Evolutionary conservation across 2,113 vertebrate species (phyloP).

Genomic region (Channa argus): DNA sequence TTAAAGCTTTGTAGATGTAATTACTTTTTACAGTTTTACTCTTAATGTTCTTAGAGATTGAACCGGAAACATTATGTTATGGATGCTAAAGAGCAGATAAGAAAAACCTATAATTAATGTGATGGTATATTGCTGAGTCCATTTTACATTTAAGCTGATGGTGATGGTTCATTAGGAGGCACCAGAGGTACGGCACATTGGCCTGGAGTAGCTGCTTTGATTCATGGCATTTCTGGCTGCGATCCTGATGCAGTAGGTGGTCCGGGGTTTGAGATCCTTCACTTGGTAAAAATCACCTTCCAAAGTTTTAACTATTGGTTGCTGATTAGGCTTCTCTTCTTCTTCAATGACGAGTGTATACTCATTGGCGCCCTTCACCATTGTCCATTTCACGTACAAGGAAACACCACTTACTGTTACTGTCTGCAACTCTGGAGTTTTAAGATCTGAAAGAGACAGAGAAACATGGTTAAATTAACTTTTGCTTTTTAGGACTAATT

Average conservation of each 20-base stretch:
- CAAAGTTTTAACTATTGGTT: conserved; percentile 24
- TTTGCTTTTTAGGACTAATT: not conserved
- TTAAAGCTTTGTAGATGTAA: conserved; percentile 20
- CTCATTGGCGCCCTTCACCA: conserved; percentile 51
- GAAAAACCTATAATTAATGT: conserved; percentile 4
- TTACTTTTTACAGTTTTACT: conserved; percentile 38
- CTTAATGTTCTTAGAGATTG: conserved; percentile 9
- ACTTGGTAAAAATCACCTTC: conserved; percentile 45
- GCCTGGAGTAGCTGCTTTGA: conserved; percentile 65
- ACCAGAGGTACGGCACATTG: conserved; percentile 58
- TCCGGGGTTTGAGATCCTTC: conserved; percentile 66
- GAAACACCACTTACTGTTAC: conserved; percentile 60
- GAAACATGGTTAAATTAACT: not conserved
- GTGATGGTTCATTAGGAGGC: conserved; percentile 41
- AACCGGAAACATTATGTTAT: conserved; percentile 32
- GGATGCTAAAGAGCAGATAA: conserved; percentile 41
- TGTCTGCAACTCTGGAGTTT: conserved; percentile 69
- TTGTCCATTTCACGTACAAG: conserved; percentile 72
- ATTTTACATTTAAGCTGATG: conserved; percentile 28
- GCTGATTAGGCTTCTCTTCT: not conserved
- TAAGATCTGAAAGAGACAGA: conserved; percentile 58
- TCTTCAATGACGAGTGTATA: conserved; percentile 71
- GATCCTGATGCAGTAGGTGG: conserved; percentile 73
- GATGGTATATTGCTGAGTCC: conserved; percentile 37
- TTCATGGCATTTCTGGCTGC: conserved; percentile 59